Evolutionary conservation across 2,113 vertebrate genomes (phyloP).

Genomic region (Trichomycterus rosablanca): DNA sequence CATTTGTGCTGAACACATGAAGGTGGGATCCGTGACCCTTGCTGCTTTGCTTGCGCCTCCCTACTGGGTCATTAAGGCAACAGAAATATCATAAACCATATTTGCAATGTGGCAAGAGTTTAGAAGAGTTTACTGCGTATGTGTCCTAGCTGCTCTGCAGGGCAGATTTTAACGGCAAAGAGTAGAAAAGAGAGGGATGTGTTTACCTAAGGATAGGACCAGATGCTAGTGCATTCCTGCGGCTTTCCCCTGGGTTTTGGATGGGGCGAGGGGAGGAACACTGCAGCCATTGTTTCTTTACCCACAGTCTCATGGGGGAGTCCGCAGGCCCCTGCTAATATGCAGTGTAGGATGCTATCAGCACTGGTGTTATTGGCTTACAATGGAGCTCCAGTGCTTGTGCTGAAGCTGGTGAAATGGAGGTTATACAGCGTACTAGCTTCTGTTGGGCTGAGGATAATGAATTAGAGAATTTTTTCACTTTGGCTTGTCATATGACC

Average conservation of each 20-base stretch:
- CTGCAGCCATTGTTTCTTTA: slow-evolving; percentile 42
- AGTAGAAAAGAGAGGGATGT: slow-evolving; percentile 8
- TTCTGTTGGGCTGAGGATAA: neutral
- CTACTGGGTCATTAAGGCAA: neutral
- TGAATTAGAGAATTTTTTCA: neutral
- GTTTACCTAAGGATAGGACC: slow-evolving; percentile 34
- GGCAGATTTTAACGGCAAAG: slow-evolving; percentile 6
- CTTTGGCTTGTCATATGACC: neutral
- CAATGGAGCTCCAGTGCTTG: slow-evolving; percentile 18
- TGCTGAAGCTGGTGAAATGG: neutral
- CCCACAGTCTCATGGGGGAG: slow-evolving; percentile 25
- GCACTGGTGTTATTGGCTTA: slow-evolving; percentile 21
- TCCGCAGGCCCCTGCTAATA: slow-evolving; percentile 4
- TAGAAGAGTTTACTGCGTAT: slow-evolving; percentile 17
- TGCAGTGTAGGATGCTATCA: slow-evolving; percentile 24
- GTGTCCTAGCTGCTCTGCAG: neutral
- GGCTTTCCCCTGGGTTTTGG: slow-evolving; percentile 23
- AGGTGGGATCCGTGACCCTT: no score
- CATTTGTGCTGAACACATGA: neutral
- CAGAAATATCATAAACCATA: slow-evolving; percentile 2
- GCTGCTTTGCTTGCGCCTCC: no score
- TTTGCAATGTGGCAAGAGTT: slow-evolving; percentile 18
- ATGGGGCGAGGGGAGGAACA: slow-evolving; percentile 32
- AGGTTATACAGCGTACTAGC: neutral
- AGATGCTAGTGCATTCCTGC: slow-evolving; percentile 40